Evolutionary conservation across 2,113 vertebrate genomes (phyloP).

Genomic region (Chaetorhynchus papuensis): DNA sequence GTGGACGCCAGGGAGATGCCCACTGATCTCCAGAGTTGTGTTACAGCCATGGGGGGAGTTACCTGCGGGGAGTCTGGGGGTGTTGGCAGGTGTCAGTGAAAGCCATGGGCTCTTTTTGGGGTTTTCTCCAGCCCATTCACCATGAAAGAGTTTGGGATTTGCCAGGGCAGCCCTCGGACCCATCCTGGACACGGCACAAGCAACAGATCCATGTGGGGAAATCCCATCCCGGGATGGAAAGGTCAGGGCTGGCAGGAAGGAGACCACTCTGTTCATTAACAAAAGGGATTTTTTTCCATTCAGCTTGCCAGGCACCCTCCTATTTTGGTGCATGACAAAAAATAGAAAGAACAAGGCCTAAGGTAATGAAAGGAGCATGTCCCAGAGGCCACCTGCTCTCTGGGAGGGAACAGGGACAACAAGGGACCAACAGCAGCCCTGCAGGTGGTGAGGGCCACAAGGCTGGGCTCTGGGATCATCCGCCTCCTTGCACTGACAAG

Average conservation of each 20-base stretch:
- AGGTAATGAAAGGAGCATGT: neutral
- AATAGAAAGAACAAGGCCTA: neutral
- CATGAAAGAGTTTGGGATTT: neutral
- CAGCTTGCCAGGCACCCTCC: neutral
- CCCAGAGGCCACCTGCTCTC: neutral
- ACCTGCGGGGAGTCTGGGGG: neutral
- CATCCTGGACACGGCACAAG: accelerated
- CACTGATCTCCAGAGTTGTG: neutral
- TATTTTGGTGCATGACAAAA: neutral
- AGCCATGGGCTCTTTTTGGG: neutral
- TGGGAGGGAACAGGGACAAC: neutral
- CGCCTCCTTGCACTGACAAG: neutral
- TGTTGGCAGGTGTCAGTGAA: neutral
- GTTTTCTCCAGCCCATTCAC: neutral
- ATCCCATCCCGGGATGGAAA: neutral
- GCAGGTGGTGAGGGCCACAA: neutral
- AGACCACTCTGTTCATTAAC: neutral
- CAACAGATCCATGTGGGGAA: neutral
- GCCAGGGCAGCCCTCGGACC: neutral
- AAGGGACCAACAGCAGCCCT: neutral
- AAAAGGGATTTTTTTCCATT: constrained; percentile 5
- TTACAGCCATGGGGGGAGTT: too few species aligned
- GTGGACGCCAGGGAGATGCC: accelerated
- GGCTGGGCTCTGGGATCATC: neutral
- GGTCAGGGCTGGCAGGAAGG: neutral